Evolutionary conservation across 2,888 invertebrate genomes (phyloP).

Genomic region (Scaptomyza cyrtandrae): DNA sequence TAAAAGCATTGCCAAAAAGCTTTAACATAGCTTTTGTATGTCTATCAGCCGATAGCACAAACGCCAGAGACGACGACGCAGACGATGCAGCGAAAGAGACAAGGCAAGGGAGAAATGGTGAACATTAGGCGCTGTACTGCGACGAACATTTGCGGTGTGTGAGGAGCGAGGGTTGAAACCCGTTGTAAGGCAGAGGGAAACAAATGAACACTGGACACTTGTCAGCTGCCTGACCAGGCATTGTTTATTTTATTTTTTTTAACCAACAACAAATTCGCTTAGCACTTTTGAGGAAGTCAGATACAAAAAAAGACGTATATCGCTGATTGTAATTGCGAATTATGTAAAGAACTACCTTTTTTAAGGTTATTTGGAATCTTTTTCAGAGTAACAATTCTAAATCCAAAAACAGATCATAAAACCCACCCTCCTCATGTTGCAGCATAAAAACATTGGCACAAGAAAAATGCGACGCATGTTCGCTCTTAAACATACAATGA

Average conservation of each 20-base stretch:
- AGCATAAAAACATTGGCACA: conserved; percentile 1
- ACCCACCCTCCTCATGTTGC: neutral
- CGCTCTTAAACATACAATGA: conserved; percentile 5
- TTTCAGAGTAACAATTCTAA: neutral
- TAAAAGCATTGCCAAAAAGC: conserved; percentile 23
- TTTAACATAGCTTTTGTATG: conserved; percentile 49
- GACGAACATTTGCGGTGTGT: conserved; percentile 26
- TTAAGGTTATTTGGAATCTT: conserved; percentile 3
- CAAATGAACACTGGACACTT: conserved; percentile 32
- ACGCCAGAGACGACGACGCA: neutral
- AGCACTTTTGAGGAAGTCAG: conserved; percentile 23
- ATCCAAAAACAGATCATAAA: neutral
- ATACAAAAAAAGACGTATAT: conserved; percentile 29
- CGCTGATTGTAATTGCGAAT: neutral
- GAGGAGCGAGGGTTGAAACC: conserved; percentile 34
- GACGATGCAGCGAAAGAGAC: conserved; percentile 3
- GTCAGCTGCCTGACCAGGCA: conserved; percentile 43
- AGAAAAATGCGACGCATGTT: neutral
- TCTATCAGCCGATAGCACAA: neutral
- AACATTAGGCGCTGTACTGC: conserved; percentile 23
- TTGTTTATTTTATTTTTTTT: conserved; percentile 5
- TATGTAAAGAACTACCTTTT: neutral
- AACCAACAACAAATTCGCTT: conserved; percentile 25
- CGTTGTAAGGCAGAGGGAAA: conserved; percentile 24
- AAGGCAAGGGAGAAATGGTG: neutral